A percentile compares a stretch with the other conserved stretches of the same genome.
These are phyloP conservation scores for Jordanella pulchra DNA, from an alignment of 2,797 vertebrate species.

Conservation along the genomic window DNA sequence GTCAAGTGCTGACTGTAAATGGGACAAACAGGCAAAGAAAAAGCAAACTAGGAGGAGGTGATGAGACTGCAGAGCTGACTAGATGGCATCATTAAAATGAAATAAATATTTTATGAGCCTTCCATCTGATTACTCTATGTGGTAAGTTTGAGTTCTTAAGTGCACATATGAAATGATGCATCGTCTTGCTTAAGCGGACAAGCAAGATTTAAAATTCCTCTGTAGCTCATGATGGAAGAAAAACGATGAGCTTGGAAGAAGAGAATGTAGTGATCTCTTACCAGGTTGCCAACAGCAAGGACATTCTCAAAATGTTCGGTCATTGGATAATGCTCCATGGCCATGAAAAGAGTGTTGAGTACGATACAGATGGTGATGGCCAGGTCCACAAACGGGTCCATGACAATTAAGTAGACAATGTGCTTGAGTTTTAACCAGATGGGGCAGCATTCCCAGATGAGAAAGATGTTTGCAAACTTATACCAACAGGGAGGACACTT, in stretches of 20 bases:
- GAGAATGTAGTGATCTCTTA: slow-evolving; percentile 71
- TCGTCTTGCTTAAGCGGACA: slow-evolving; percentile 50
- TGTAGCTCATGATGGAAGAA: slow-evolving; percentile 33
- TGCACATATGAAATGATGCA: slow-evolving; percentile 61
- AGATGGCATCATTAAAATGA: slow-evolving; percentile 67
- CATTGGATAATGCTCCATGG: slow-evolving; percentile 99
- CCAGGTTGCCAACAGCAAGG: slow-evolving; percentile 92
- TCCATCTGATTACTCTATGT: slow-evolving; percentile 58
- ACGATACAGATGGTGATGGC: slow-evolving; percentile 99
- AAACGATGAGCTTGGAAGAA: slow-evolving; percentile 12
- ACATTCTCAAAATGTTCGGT: slow-evolving; percentile 84
- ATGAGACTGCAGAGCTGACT: slow-evolving; percentile 52
- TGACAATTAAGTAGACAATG: slow-evolving; percentile 92
- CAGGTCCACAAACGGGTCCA: slow-evolving; percentile 98
- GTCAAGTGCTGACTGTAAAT: slow-evolving; percentile 31
- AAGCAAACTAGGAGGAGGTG: slow-evolving; percentile 43
- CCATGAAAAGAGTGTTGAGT: slow-evolving; percentile 98
- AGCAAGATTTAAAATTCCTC: slow-evolving; percentile 47
- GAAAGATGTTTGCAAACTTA: slow-evolving; percentile 91
- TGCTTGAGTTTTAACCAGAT: slow-evolving; percentile 95
- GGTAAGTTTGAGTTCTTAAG: slow-evolving; percentile 52
- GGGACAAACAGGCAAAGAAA: slow-evolving; percentile 41
- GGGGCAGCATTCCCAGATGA: slow-evolving; percentile 97
- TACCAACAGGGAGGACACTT: slow-evolving; percentile 99
- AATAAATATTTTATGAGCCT: slow-evolving; percentile 76